phyloP scores from a whole-genome alignment of 2,113 vertebrate genomes.

The Brachyhypopomus gauderio region DNA sequence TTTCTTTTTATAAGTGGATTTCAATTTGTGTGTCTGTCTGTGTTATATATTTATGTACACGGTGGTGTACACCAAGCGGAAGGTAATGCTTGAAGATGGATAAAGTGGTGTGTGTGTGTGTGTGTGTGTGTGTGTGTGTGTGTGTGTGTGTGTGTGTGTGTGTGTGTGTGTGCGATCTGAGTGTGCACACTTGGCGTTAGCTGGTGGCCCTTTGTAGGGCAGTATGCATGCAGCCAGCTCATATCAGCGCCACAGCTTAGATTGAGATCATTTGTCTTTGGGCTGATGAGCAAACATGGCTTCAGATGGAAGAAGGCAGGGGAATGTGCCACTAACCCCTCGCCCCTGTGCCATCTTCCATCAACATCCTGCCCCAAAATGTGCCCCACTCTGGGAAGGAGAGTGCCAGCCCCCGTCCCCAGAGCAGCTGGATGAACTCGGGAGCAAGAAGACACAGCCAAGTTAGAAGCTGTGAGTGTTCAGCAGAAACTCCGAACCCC shows the following conservation, averaged over 20 bases:
- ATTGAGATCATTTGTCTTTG: conserved; percentile 52
- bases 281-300: conserved; percentile 45
- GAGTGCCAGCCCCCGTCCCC: no score
- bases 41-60: no score
- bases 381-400: neutral
- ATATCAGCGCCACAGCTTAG: conserved; percentile 54
- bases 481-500: neutral
- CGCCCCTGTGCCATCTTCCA: conserved; percentile 45
- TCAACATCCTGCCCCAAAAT: conserved; percentile 45
- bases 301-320: conserved; percentile 43
- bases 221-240: conserved; percentile 46
- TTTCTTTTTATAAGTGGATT: neutral
- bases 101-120: neutral
- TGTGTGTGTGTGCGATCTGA: neutral
- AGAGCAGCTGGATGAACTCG: neutral
- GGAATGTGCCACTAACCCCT: conserved; percentile 42
- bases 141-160: neutral
- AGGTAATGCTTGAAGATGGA: no score
- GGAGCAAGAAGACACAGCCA: neutral
- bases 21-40: no score
- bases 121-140: neutral
- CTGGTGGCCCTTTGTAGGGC: conserved; percentile 1
- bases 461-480: neutral
- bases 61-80: no score
- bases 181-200: neutral